Conservation (phyloP, 2,888 invertebrate species). For the Acrobasis consociella region DNA sequence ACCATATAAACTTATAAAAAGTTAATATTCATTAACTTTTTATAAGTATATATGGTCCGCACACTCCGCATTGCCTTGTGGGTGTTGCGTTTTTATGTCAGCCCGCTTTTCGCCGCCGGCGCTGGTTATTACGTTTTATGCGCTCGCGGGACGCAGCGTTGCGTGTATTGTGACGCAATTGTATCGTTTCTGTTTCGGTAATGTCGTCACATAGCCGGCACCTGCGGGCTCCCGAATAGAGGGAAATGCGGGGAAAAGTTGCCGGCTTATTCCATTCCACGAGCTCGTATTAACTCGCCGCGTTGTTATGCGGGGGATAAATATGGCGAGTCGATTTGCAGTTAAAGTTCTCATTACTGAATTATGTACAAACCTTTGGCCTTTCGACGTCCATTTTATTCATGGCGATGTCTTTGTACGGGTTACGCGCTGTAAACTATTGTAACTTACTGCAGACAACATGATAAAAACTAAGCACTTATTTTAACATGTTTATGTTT, state of each 20-base stretch:
- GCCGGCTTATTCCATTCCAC: neutral
- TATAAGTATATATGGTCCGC: too few relatives aligned
- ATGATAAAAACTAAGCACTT: too few relatives aligned
- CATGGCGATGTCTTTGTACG: too few relatives aligned
- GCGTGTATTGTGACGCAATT: constrained; percentile 14
- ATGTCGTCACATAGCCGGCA: constrained; percentile 1
- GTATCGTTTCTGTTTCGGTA: constrained; percentile 15
- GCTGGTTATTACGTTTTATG: constrained; percentile 9
- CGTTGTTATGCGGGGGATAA: neutral
- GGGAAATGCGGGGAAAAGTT: neutral
- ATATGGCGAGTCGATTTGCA: constrained; percentile 1
- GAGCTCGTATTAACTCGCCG: neutral
- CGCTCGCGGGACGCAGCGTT: neutral
- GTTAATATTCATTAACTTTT: too few relatives aligned
- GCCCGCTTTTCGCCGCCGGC: neutral
- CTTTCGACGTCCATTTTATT: too few relatives aligned
- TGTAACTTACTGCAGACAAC: too few relatives aligned
- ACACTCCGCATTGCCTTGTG: neutral
- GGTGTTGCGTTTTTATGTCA: neutral
- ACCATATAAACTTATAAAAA: too few relatives aligned
- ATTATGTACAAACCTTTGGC: too few relatives aligned
- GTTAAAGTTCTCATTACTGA: too few relatives aligned
- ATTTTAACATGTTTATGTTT: too few relatives aligned
- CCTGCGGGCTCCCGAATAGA: neutral
- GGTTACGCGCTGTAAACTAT: too few relatives aligned